Conservation (phyloP, 2,888 invertebrate species). For the Teleiodes luculella region DNA sequence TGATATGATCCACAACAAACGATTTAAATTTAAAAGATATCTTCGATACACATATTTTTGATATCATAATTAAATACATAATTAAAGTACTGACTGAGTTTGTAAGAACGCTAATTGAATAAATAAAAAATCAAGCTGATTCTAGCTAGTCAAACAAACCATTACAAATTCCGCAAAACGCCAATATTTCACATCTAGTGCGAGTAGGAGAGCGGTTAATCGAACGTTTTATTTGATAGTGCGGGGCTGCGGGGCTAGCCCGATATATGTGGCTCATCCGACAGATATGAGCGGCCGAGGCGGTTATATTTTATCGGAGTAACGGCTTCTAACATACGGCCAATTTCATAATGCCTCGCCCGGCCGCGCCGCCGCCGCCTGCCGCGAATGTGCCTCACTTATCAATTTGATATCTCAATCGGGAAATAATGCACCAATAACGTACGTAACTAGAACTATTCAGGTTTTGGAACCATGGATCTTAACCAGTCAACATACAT, state of each 20-base stretch:
- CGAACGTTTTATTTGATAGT: constrained; percentile 8
- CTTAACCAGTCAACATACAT: too few species aligned
- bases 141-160: too few species aligned
- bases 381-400: constrained; percentile 72
- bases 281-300: constrained; percentile 73
- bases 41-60: too few species aligned
- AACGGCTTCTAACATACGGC: constrained; percentile 77
- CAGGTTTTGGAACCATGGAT: too few species aligned
- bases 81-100: too few species aligned
- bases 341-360: constrained; percentile 77
- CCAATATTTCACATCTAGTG: constrained; percentile 5
- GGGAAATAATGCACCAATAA: constrained; percentile 65
- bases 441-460: constrained; percentile 20
- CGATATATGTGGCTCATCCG: constrained; percentile 39
- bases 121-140: background rate
- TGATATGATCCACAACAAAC: too few species aligned
- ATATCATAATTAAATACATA: too few species aligned
- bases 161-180: background rate
- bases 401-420: constrained; percentile 77
- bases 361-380: constrained; percentile 31
- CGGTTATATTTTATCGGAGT: constrained; percentile 77
- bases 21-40: too few species aligned
- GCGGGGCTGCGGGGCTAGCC: constrained; percentile 11
- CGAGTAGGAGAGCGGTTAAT: constrained; percentile 12
- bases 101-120: background rate